Evolutionary conservation across 2,888 invertebrate species (phyloP), one percentile per base, ranked within the genome.

Genomic region (Callyntrura guangdongensis): DNA sequence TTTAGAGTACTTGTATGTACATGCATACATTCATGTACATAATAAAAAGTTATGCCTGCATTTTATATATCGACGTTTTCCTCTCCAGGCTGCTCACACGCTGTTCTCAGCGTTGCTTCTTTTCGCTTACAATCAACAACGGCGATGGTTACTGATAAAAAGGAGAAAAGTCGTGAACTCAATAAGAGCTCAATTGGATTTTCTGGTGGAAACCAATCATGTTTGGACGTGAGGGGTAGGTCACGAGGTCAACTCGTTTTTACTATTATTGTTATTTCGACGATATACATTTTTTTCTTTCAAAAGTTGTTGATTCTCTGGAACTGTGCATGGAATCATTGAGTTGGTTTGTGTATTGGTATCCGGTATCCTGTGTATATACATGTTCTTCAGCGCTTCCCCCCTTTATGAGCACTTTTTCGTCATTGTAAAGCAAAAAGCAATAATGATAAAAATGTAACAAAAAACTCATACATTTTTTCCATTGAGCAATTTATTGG

Each of bases 221-320:
- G 87, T 87, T 87, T 69, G 81, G 81, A 87, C 81, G 87, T 87
- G 87, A 87, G 87, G 87, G 87, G 87, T 87, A 87, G 87, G 87
- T 87, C 87, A 87, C 87, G 87, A 87, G 87, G 87, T 87, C 87
- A 81, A 87, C 87, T 87, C 22, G 87, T 81, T 87, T 87, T 25
- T 87, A 56, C 11, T 27, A 79, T 61, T 86, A 79, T 49, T 59
- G 36, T 64, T 85, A 67, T 79, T 56, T 27, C 79, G 3, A 49
- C 59, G 59, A 79, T 79, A 79, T 74, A 36, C 3, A n/a, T n/a
- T n/a, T 49, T 74, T 69, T 74, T 69, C 69, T n/a, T 74, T 49
- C 22, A 6, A 74, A 74, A 69, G 45, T 69, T 69, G 45, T 69
- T 69, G 69, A 69, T 69, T 17, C 36, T 22, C 25, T 64, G 25